A percentile compares a stretch with the other conserved stretches of the same genome.
Conservation (phyloP, 2,888 invertebrate genomes). For the Hirudinaria manillensis region DNA sequence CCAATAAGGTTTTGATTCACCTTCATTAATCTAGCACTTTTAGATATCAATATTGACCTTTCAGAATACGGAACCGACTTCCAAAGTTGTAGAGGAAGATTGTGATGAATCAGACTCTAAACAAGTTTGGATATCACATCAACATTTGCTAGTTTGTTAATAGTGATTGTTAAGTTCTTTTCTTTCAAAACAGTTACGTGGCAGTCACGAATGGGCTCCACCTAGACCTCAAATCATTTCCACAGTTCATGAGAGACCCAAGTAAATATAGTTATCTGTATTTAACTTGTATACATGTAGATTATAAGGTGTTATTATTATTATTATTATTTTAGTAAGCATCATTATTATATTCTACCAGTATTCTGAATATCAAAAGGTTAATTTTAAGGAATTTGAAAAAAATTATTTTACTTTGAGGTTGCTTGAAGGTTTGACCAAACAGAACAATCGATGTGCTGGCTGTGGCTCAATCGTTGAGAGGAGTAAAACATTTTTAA, state of each 20-base stretch:
- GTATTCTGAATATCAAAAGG: neutral
- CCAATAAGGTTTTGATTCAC: slow-evolving; percentile 59
- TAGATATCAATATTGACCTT: too few species aligned
- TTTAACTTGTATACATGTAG: neutral
- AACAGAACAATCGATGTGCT: slow-evolving; percentile 73
- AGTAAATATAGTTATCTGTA: slow-evolving; percentile 56
- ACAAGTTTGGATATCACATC: neutral
- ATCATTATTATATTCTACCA: neutral
- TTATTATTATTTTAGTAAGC: neutral
- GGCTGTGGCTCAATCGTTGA: slow-evolving; percentile 78
- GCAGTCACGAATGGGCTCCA: slow-evolving; percentile 76
- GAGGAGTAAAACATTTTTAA: slow-evolving; percentile 44
- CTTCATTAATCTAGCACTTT: neutral
- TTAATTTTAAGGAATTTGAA: neutral
- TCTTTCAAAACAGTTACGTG: slow-evolving; percentile 60
- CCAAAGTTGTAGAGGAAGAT: neutral
- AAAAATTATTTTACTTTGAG: slow-evolving; percentile 27
- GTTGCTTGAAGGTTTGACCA: slow-evolving; percentile 58
- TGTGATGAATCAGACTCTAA: neutral
- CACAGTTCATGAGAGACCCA: slow-evolving; percentile 66
- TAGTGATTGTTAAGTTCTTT: neutral
- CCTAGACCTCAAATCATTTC: slow-evolving; percentile 77
- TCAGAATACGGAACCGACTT: neutral
- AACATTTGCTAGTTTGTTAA: neutral
- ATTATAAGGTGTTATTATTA: neutral